Evolutionary conservation across 2,113 vertebrate species (phyloP), one percentile per base, ranked within the genome.

Genomic region (Oxyruncus cristatus): DNA sequence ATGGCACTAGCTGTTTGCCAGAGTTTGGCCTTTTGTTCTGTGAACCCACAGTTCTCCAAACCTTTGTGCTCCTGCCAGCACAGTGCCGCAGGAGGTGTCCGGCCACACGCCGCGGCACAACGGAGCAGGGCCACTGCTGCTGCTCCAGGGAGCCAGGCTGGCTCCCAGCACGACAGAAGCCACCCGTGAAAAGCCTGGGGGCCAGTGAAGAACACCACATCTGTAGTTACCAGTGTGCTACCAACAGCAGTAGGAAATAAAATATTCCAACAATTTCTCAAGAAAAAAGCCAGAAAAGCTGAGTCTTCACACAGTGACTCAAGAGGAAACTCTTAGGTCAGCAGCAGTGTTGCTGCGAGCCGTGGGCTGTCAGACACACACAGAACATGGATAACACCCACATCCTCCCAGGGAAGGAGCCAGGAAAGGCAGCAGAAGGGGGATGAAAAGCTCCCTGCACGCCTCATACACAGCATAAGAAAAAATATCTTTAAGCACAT

Each of bases 261-360:
- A 88, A 75, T 61, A 94, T 70, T 56, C 62, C 37, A 90, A 88
- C 61, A 52, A 61, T 73, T 52, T 71, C 85, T 79, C 53, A 61
- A 85, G 62, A 14, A 75, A 73, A 88, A 78, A 55, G 73, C 14
- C 82, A 95, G 78, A 88, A 93, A 93, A 88, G 95, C 88, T 93
- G 88, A 94, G 75, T 85, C 92, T 70, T 88, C 58, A 9, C 23
- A 12, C 0, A 3, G 52, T 96, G 93, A 96, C 73, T 95, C 88
- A 90, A 63, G 78, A 93, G 95, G 94, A 96, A 96, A 96, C 44
- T 82, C 85, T 96, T 28, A 39, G 79, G 89, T 94, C 94, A 93
- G 93, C 93, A 95, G 67, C 71, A 85, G 75, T 0, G 2, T 85
- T 82, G 85, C 87, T 73, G 78, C 0, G 9, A 82, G 89, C 67